Conservation (phyloP, 2,888 invertebrate species). For the Nowickia ferox region DNA sequence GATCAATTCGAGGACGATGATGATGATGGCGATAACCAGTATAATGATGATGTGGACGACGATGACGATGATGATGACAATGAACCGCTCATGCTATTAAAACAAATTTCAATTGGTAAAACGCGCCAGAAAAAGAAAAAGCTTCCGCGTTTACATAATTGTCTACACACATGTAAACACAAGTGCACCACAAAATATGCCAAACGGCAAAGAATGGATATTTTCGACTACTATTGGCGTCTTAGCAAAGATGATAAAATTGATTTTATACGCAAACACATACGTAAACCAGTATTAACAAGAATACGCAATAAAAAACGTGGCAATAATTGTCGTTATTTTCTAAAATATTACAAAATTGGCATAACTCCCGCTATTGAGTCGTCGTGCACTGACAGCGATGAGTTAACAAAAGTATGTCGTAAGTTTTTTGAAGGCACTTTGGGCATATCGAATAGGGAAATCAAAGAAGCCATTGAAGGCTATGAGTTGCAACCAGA, state of each 20-base stretch:
- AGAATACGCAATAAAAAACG: constrained; percentile 62
- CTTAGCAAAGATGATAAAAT: constrained; percentile 54
- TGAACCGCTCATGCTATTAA: constrained; percentile 58
- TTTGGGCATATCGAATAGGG: constrained; percentile 56
- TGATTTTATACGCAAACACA: constrained; percentile 56
- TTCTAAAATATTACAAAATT: constrained; percentile 52
- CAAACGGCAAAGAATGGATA: constrained; percentile 57
- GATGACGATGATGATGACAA: constrained; percentile 41
- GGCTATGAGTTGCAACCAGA: constrained; percentile 61
- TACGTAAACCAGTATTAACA: constrained; percentile 46
- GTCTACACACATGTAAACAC: constrained; percentile 70
- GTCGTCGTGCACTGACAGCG: not conserved
- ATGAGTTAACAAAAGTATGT: constrained; percentile 65
- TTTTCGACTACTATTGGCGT: constrained; percentile 70
- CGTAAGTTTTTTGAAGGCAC: constrained; percentile 69
- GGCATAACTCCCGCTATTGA: not conserved
- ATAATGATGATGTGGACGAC: too few relatives aligned
- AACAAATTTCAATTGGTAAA: not conserved
- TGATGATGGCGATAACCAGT: too few relatives aligned
- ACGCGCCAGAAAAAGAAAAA: constrained; percentile 35
- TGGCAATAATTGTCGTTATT: constrained; percentile 65
- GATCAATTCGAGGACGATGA: not conserved
- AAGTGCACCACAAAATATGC: constrained; percentile 68
- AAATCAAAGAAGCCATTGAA: constrained; percentile 65
- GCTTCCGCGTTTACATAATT: constrained; percentile 55